Conservation (phyloP, 2,888 invertebrate genomes). For the Diachrysia chrysitis region DNA sequence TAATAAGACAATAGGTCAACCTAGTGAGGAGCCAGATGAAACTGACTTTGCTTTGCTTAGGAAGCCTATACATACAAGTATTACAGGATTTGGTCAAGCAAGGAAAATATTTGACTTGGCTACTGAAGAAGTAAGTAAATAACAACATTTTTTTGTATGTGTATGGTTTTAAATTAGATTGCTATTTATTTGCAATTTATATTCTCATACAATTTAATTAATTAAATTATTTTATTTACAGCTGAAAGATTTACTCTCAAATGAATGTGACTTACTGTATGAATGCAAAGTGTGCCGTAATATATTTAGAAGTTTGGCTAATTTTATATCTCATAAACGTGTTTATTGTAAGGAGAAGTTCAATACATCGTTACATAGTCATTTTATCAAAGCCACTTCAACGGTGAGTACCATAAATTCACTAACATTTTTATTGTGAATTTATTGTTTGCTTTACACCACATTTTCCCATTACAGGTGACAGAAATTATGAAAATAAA, state of each 20-base stretch:
- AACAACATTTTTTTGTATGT: not conserved
- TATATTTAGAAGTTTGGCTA: conserved; percentile 95
- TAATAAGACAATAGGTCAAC: conserved; percentile 70
- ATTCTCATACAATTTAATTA: conserved; percentile 1
- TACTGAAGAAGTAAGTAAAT: conserved; percentile 91
- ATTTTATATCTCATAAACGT: conserved; percentile 97
- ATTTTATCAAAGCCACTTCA: conserved; percentile 81
- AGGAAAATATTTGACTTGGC: conserved; percentile 92
- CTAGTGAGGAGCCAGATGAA: conserved; percentile 79
- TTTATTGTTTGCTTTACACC: conserved; percentile 9
- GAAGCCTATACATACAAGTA: conserved; percentile 92
- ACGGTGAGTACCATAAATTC: conserved; percentile 74
- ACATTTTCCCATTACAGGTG: conserved; percentile 67
- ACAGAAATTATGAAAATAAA: conserved; percentile 85
- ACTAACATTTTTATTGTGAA: conserved; percentile 5
- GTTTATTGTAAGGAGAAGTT: conserved; percentile 92
- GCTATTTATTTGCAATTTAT: not conserved
- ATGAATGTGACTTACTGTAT: conserved; percentile 96
- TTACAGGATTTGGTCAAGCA: conserved; percentile 92
- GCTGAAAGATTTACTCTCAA: conserved; percentile 92
- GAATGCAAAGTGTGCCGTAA: conserved; percentile 96
- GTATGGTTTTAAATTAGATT: not conserved
- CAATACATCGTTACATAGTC: conserved; percentile 80
- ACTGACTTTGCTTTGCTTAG: conserved; percentile 89
- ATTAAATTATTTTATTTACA: conserved; percentile 73